Base-by-base conservation (phyloP, 2,797 vertebrate species). In the Geotrypetes seraphini region DNA sequence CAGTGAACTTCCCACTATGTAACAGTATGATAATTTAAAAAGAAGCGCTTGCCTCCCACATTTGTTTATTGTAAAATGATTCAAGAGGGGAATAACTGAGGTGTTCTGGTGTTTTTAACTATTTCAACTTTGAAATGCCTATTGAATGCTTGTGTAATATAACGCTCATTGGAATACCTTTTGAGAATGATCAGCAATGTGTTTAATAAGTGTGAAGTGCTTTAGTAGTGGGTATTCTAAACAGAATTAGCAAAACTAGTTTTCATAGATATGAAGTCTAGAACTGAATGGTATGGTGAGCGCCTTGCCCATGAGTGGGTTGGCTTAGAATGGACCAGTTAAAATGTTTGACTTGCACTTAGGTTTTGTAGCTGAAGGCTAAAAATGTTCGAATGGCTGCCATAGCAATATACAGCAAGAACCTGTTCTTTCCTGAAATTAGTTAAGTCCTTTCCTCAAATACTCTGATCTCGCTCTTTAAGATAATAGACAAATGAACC, bases 211-310 rank as follows among this genome's bases (percentile, higher is more conserved):
- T 35, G 26, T 34, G 37, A 47, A 41, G 13, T 40, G 13, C 39
- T 36, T 40, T 46, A 43, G 37, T 46, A 18, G 35, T 36, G 18
- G 32, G 16, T 47, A 23, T 34, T 38, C 36, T 23, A 8, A 33
- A 28, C 47, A 33, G 25, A 42, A 33, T 8, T 28, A 5, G 13
- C n/a, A 19, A 25, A 40, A 32, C 17, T 19, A 33, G 40, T 68
- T 71, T 44, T 60, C 36, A 2, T 20, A 17, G 46, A 49, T 12
- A 50, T 51, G 23, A 4, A 38, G 27, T 40, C 27, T 39, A 16
- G 17, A 35, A 50, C n/a, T 26, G 27, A 36, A 9, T 36, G 31
- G 12, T 21, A 25, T 31, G 25, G 2, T 1, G 16, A 48, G 52
- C 34, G 38, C 3, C 12, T 0, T 5, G 31, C n/a, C 49, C 19